Evolutionary conservation across 2,888 invertebrate species (phyloP).

Genomic region (Furcula furcula): DNA sequence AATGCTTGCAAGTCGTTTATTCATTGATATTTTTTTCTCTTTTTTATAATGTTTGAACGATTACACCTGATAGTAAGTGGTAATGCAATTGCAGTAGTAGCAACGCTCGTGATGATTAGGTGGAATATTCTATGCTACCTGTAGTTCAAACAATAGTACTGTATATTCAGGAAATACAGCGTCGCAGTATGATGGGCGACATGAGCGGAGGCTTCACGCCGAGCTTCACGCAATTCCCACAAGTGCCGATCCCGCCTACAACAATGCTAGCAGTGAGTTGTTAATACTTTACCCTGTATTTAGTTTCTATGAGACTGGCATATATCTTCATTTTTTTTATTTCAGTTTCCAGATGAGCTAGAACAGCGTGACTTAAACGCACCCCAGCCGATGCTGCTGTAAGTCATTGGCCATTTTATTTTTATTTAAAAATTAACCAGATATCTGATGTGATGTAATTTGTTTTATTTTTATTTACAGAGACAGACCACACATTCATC

Average conservation of each 20-base stretch:
- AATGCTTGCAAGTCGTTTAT: no score
- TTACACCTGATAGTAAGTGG: no score
- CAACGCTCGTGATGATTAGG: no score
- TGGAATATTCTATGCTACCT: no score
- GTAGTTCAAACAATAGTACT: no score
- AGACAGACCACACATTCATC: constrained; percentile 86
- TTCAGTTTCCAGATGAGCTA: constrained; percentile 61
- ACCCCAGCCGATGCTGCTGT: constrained; percentile 40
- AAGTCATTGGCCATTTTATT: not conserved
- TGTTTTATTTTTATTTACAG: constrained; percentile 36
- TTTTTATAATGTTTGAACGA: no score
- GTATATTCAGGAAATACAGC: constrained; percentile 70
- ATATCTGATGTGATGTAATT: not conserved
- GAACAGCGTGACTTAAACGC: constrained; percentile 48
- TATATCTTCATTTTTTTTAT: constrained; percentile 8
- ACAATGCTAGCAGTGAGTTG: constrained; percentile 42
- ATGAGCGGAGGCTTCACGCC: constrained; percentile 33
- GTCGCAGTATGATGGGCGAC: constrained; percentile 68
- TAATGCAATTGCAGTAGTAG: no score
- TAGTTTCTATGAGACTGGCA: no score
- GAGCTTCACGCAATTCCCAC: constrained; percentile 33
- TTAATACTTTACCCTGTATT: not conserved
- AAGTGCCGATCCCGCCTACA: constrained; percentile 40
- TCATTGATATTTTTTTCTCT: no score
- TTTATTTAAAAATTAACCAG: not conserved